Conservation (phyloP, 2,888 invertebrate genomes). For the Melinaea marsaeus region DNA sequence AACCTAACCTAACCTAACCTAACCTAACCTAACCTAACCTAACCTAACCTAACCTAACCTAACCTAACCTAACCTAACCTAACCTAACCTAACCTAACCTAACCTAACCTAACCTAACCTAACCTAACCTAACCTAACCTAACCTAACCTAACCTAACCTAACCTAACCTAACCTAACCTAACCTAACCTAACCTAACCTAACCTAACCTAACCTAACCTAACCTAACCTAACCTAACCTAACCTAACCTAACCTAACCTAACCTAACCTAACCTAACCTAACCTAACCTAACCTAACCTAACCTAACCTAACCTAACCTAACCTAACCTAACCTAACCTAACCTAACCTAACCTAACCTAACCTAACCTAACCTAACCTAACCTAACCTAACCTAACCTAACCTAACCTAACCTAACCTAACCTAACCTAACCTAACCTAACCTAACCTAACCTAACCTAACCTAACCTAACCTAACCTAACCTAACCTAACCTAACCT, state of each 20-base stretch:
- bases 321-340: constrained; percentile 11
- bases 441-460: constrained; percentile 12
- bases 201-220: constrained; percentile 11
- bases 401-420: constrained; percentile 11
- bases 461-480: constrained; percentile 12
- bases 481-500: constrained; percentile 12
- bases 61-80: constrained; percentile 35
- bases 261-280: constrained; percentile 12
- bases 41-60: constrained; percentile 33
- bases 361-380: constrained; percentile 12
- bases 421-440: constrained; percentile 11
- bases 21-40: constrained; percentile 29
- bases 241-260: constrained; percentile 11
- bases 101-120: constrained; percentile 31
- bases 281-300: constrained; percentile 12
- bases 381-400: constrained; percentile 12
- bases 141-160: constrained; percentile 28
- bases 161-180: constrained; percentile 25
- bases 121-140: constrained; percentile 34
- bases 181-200: constrained; percentile 15
- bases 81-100: constrained; percentile 32
- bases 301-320: constrained; percentile 3
- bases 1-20: constrained; percentile 32
- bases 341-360: constrained; percentile 11
- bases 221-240: constrained; percentile 12